These are phyloP conservation scores for Apis cerana DNA, from an alignment of 1,140 invertebrate species.

Conservation along the genomic window DNA sequence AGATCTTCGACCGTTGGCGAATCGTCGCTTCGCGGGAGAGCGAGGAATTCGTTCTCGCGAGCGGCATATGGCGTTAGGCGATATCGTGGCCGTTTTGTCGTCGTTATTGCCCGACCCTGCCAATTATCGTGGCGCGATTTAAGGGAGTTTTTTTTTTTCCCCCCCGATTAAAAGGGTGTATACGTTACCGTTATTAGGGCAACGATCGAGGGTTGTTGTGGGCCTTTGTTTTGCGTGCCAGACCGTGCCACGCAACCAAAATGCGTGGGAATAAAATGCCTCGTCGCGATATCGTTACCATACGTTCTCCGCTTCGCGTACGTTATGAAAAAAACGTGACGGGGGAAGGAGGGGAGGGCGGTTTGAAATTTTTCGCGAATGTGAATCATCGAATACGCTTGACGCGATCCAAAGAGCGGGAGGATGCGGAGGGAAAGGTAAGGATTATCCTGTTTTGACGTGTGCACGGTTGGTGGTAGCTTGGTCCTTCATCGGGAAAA, in stretches of 20 bases:
- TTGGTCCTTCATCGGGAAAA: constrained; percentile 38
- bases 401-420: too few relatives aligned
- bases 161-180: constrained; percentile 28
- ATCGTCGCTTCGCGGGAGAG: too few relatives aligned
- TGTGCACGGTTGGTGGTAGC: constrained; percentile 65
- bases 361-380: neutral
- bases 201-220: constrained; percentile 29
- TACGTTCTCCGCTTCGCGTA: constrained; percentile 48
- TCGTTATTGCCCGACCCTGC: constrained; percentile 52
- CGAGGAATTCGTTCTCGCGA: too few relatives aligned
- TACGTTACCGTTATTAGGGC: neutral
- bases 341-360: neutral
- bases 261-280: constrained; percentile 71
- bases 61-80: constrained; percentile 71
- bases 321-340: constrained; percentile 17
- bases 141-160: constrained; percentile 53
- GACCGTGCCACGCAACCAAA: constrained; percentile 65
- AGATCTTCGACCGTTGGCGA: too few relatives aligned
- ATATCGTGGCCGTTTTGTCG: constrained; percentile 35
- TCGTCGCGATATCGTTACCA: constrained; percentile 59
- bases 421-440: too few relatives aligned
- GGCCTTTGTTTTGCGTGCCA: constrained; percentile 61
- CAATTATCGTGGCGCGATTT: constrained; percentile 50
- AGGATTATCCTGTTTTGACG: constrained; percentile 73
- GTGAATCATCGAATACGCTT: constrained; percentile 17